Evolutionary conservation across 2,113 vertebrate genomes (phyloP).

Genomic region (Camelus dromedarius): DNA sequence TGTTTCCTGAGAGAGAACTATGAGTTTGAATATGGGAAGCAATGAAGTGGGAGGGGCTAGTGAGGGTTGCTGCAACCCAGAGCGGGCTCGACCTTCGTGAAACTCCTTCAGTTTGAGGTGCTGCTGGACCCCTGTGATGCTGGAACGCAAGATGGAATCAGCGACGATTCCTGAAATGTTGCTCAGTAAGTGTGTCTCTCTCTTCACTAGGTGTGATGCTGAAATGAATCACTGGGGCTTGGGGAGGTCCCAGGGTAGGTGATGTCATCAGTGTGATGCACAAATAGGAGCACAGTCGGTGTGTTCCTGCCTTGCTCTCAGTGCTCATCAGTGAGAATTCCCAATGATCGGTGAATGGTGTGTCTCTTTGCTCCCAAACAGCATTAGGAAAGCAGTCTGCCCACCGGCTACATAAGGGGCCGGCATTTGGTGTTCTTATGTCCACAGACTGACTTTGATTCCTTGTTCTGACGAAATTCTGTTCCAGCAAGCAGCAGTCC

Average conservation of each 20-base stretch:
- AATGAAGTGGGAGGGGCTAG: not conserved
- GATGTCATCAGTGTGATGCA: too few relatives aligned
- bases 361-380: not conserved
- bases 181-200: not conserved
- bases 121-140: not conserved
- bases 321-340: too few relatives aligned
- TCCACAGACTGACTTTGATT: not conserved
- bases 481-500: not conserved
- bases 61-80: not conserved
- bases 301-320: not conserved
- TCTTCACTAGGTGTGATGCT: not conserved
- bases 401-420: not conserved
- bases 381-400: not conserved
- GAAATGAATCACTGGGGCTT: accelerated
- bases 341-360: not conserved
- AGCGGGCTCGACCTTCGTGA: not conserved
- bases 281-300: accelerated
- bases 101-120: not conserved
- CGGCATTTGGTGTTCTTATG: not conserved
- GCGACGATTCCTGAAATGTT: not conserved
- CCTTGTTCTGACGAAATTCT: conserved; percentile 20
- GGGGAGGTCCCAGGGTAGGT: too few relatives aligned
- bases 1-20: not conserved
- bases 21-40: too few relatives aligned
- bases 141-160: not conserved